Evolutionary conservation across 2,888 invertebrate species (phyloP).

Genomic region (Epinotia demarniana): DNA sequence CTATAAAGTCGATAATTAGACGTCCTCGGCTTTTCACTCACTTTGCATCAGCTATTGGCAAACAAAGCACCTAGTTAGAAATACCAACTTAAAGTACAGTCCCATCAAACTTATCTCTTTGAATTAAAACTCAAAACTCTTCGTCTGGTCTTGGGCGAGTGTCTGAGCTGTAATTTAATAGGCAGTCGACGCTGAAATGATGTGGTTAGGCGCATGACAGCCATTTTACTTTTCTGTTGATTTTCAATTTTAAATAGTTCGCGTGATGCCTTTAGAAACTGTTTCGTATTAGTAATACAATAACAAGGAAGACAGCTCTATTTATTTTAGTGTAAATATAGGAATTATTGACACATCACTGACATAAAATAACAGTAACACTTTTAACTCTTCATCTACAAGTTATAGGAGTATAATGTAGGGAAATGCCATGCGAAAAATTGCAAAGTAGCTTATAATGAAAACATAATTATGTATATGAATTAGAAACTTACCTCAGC

Average conservation of each 20-base stretch:
- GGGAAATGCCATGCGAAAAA: too few species aligned
- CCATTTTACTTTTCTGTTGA: slow-evolving; percentile 56
- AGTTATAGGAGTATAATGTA: too few species aligned
- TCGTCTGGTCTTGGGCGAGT: neutral
- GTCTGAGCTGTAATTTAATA: slow-evolving; percentile 20
- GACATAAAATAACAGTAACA: too few species aligned
- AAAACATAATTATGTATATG: too few species aligned
- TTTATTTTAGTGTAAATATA: too few species aligned
- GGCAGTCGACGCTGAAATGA: slow-evolving; percentile 51
- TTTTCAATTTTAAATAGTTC: slow-evolving; percentile 50
- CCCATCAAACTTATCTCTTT: neutral
- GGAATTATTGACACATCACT: too few species aligned
- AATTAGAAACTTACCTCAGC: too few species aligned
- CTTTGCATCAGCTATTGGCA: slow-evolving; percentile 68
- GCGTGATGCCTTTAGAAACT: slow-evolving; percentile 48
- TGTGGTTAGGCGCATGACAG: slow-evolving; percentile 65
- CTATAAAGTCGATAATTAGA: slow-evolving; percentile 79
- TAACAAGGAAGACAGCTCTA: too few species aligned
- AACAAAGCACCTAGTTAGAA: slow-evolving; percentile 68
- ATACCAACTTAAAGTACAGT: slow-evolving; percentile 35
- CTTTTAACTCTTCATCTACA: too few species aligned
- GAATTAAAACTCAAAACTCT: slow-evolving; percentile 18
- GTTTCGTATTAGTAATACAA: slow-evolving; percentile 8
- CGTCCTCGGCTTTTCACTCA: slow-evolving; percentile 75
- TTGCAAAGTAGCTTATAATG: too few species aligned